Evolutionary conservation across 2,888 invertebrate genomes (phyloP).

Genomic region (Synanthedon myopaeformis): DNA sequence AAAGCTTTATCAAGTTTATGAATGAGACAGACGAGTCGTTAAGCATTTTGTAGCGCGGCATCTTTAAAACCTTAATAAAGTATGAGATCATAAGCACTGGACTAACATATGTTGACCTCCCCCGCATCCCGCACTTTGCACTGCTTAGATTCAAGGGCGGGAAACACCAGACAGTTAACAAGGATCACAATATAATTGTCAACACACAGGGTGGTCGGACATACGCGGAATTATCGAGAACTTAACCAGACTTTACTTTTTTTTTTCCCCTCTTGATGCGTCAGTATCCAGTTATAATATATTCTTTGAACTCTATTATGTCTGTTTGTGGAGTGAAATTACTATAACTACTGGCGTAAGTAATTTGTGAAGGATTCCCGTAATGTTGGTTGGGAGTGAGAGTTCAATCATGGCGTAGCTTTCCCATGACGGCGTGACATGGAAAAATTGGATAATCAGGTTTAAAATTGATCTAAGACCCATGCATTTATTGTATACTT

Average conservation of each 20-base stretch:
- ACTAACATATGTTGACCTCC: constrained; percentile 7
- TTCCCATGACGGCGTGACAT: not conserved
- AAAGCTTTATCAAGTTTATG: too few species aligned
- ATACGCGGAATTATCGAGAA: constrained; percentile 19
- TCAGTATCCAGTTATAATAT: constrained; percentile 10
- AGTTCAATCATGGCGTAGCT: not conserved
- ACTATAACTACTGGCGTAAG: not conserved
- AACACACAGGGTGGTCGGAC: constrained; percentile 12
- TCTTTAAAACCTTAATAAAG: constrained; percentile 16
- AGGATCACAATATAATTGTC: constrained; percentile 10
- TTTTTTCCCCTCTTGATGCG: constrained; percentile 16
- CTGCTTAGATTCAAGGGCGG: constrained; percentile 1
- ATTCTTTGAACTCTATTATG: not conserved
- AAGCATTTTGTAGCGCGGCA: too few species aligned
- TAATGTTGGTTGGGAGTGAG: not conserved
- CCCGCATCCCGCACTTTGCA: not conserved
- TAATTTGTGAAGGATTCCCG: not conserved
- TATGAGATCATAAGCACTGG: constrained; percentile 20
- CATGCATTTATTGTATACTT: not conserved
- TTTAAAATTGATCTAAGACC: not conserved
- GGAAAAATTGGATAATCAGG: not conserved
- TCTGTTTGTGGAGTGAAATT: not conserved
- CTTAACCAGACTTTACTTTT: constrained; percentile 14
- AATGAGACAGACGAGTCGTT: too few species aligned
- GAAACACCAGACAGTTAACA: constrained; percentile 2